Base-by-base conservation (phyloP, 2,888 invertebrate species). In the Cephus runcator region DNA sequence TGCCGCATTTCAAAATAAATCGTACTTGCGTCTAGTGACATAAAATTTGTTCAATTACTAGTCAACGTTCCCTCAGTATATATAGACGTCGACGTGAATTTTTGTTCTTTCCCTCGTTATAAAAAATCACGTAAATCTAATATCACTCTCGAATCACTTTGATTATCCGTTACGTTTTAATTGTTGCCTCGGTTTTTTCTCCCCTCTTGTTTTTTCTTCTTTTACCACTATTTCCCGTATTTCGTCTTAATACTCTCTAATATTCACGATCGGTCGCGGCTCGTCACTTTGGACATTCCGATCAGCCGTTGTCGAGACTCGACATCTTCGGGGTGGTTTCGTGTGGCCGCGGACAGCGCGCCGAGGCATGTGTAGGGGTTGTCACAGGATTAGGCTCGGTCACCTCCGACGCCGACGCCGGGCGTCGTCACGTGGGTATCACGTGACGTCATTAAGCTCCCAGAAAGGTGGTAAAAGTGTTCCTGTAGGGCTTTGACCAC, bases 341-440 rank as follows among this genome's bases (percentile, higher is more conserved):
- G 87, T 89, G 86, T 88, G 88, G 85, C 83, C 85, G 84, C 86
- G 85, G 86, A 85, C 86, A 85, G 84, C 86, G 87, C 87, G 88
- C 82, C 86, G 84, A 85, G 85, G 86, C 88, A 89, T 90, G 87
- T 89, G 89, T 89, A 86, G 84, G 87, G 85, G 84, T 87, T 86
- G 86, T 86, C 84, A 85, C 85, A 85, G 86, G 87, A 79, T 86
- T 85, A 83, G 82, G 83, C 84, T 85, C 84, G 85, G 84, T 83
- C 85, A 85, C 87, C 86, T 86, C 81, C 82, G 79, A 81, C 85
- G 83, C 80, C 83, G 82, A 85, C 84, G 84, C 83, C 81, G 81
- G 81, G 82, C 84, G 81, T 83, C 87, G 87, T 90, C 90, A 90
- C 90, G 89, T 90, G 90, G 87, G 88, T 85, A 80, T 82, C 83